These are phyloP conservation scores for Drosophila hamatofila DNA, from an alignment of 2,888 invertebrate species.

Conservation along the genomic window DNA sequence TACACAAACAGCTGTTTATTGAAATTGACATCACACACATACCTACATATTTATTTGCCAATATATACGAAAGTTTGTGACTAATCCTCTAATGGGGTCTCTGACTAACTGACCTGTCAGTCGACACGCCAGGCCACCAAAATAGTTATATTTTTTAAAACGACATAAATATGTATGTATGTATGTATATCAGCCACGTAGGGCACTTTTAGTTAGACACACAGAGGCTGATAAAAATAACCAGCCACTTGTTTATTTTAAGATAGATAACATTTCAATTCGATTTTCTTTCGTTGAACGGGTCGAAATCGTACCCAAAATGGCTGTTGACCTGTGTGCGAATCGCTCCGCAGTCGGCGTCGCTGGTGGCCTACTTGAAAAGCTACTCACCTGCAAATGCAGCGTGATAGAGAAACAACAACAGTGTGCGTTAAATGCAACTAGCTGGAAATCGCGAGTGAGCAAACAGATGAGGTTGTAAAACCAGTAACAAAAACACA, in stretches of 20 bases:
- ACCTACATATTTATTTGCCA: not conserved
- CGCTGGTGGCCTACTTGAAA: constrained; percentile 62
- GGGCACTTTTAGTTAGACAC: not conserved
- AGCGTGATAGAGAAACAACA: constrained; percentile 39
- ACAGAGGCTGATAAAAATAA: constrained; percentile 36
- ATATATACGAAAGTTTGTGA: not conserved
- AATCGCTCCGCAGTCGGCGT: constrained; percentile 25
- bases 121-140: not conserved
- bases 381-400: constrained; percentile 59
- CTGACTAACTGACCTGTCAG: constrained; percentile 33
- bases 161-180: constrained; percentile 3
- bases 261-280: constrained; percentile 43
- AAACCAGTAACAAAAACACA: constrained; percentile 60
- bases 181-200: constrained; percentile 23
- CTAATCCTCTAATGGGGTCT: constrained; percentile 39
- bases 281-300: not conserved
- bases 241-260: constrained; percentile 22
- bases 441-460: constrained; percentile 42
- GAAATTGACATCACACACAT: not conserved
- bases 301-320: constrained; percentile 29
- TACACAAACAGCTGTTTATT: constrained; percentile 50
- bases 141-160: not conserved
- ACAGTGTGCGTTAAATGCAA: constrained; percentile 47
- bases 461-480: constrained; percentile 58
- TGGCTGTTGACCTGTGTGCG: constrained; percentile 48